Conservation (phyloP, 2,888 invertebrate genomes). For the Choreutis nemorana region DNA sequence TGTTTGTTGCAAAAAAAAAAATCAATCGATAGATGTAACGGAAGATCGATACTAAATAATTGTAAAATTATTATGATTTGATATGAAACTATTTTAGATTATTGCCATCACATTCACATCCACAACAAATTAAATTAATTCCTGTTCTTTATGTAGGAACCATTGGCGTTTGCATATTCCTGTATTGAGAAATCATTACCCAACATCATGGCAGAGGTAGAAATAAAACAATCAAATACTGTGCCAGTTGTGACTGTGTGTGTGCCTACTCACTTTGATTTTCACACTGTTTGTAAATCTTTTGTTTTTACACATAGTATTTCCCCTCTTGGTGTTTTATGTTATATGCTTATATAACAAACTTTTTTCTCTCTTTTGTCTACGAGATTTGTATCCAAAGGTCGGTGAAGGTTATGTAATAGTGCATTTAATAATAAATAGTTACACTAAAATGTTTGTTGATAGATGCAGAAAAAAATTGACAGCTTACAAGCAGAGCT, state of each 20-base stretch:
- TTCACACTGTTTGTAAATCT: too few species aligned
- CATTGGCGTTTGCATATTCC: constrained; percentile 71
- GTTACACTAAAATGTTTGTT: constrained; percentile 13
- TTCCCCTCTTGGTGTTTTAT: neutral
- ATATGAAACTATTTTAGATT: neutral
- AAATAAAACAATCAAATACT: constrained; percentile 14
- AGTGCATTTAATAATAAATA: constrained; percentile 9
- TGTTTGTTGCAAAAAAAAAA: neutral
- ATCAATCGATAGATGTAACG: too few species aligned
- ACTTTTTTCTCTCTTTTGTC: constrained; percentile 8
- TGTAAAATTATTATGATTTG: neutral
- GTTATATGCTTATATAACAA: neutral
- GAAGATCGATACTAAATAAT: neutral
- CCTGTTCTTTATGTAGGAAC: constrained; percentile 47
- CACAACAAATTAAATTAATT: too few species aligned
- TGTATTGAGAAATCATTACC: constrained; percentile 75
- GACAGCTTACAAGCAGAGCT: constrained; percentile 51
- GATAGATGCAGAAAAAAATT: constrained; percentile 62
- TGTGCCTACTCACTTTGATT: too few species aligned
- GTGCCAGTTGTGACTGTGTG: too few species aligned
- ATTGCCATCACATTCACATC: too few species aligned
- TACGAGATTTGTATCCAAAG: too few species aligned
- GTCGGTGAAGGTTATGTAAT: constrained; percentile 22
- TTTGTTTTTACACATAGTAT: too few species aligned
- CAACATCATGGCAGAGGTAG: constrained; percentile 71